Evolutionary conservation across 2,797 vertebrate species (phyloP), one percentile per base, ranked within the genome.

Genomic region (Sphenodon punctatus): DNA sequence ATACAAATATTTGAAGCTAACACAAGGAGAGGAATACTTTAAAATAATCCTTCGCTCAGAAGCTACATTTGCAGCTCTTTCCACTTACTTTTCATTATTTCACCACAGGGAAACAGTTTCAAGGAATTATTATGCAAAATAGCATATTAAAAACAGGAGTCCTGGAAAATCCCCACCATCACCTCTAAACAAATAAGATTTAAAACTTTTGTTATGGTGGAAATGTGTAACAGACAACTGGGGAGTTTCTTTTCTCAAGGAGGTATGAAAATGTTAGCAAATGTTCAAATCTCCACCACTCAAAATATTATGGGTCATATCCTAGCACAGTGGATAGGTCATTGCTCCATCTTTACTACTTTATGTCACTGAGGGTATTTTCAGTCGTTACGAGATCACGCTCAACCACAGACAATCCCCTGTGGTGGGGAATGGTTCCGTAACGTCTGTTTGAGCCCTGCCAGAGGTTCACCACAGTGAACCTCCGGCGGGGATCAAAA

Each of bases 261-360:
- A 82, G 10, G 65, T 79, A 92, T 67, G 58, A 90, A 93, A 92
- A 90, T 92, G 84, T 74, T 90, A 92, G 32, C 73, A 76, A 90
- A 91, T 66, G 56, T 48, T 89, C 88, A 75, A 51, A 41, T 87
- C 75, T 80, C 36, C 42, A 43, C 78, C 67, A 72, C 67, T 89
- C 87, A 84, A 91, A 94, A 94, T 91, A 92, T 92, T 94, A 93
- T 89, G 83, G 90, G 91, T 93, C 87, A 90, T 70, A 87, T 88
- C 85, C 30, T 80, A 88, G 78, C 56, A 73, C 53, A 81, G 60
- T 75, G 46, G 84, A 88, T 78, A 93, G 86, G 87, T 80, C 87
- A 93, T 56, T 64, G 84, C 80, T 93, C 89, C 81, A 83, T 92
- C 93, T 92, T 77, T 86, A 71, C 68, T 69, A 74, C 49, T 92